Percentiles rank a stretch among this genome's conserved stretches.
phyloP scores from a whole-genome alignment of 2,888 invertebrate species.

The Aspidapion aeneum region DNA sequence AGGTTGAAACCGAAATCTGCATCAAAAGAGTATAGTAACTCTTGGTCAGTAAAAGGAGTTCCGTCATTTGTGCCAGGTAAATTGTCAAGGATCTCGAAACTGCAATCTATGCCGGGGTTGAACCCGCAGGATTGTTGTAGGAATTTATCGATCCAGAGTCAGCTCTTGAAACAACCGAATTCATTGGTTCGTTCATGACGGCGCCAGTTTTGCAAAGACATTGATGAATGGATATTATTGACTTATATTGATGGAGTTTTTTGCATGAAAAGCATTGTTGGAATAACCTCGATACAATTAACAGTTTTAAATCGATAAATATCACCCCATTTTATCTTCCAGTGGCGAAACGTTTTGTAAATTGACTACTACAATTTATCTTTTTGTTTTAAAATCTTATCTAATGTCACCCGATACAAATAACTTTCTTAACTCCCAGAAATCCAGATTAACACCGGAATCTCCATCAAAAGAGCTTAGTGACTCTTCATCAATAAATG shows the following conservation, averaged over 20 bases:
- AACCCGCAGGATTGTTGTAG: conserved; percentile 47
- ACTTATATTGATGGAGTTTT: conserved; percentile 64
- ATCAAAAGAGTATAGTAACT: conserved; percentile 79
- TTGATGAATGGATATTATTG: conserved; percentile 32
- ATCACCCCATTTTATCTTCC: too few species aligned
- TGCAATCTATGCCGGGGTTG: conserved; percentile 61
- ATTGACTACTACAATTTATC: conserved; percentile 49
- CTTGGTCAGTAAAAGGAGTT: conserved; percentile 75
- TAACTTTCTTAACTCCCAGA: conserved; percentile 25
- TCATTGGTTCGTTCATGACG: background rate
- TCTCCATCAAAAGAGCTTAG: conserved; percentile 79
- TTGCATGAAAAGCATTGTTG: too few species aligned
- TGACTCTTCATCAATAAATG: conserved; percentile 77
- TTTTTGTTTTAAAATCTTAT: background rate
- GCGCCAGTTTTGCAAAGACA: conserved; percentile 7
- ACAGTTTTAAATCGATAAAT: too few species aligned
- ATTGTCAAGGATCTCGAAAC: conserved; percentile 82
- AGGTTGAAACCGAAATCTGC: conserved; percentile 67
- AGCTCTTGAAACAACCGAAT: background rate
- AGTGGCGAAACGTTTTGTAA: too few species aligned
- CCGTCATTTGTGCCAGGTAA: conserved; percentile 68
- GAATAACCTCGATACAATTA: too few species aligned
- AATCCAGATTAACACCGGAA: conserved; percentile 60
- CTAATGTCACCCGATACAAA: conserved; percentile 10
- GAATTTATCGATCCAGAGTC: background rate